Percentiles rank a stretch among this genome's conserved stretches.
These are phyloP conservation scores for Diachasma alloeum DNA, from an alignment of 1,140 invertebrate species.

Conservation along the genomic window DNA sequence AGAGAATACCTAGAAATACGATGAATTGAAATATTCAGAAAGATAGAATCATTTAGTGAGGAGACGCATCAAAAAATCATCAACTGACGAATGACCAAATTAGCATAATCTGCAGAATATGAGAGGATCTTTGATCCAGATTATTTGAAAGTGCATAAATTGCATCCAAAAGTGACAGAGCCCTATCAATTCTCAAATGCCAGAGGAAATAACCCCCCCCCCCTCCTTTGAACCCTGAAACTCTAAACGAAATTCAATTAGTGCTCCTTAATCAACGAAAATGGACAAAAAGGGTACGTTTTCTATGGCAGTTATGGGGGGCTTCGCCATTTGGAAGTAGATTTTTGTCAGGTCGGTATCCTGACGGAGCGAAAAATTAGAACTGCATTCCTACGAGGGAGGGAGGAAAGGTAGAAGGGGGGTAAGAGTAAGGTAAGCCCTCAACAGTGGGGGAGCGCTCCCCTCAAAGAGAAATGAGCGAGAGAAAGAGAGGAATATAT, in stretches of 20 bases:
- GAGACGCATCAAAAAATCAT: no score
- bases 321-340: neutral
- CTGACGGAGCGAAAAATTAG: slow-evolving; percentile 16
- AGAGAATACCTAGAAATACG: no score
- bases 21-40: no score
- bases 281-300: neutral
- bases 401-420: neutral
- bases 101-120: neutral
- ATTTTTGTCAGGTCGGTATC: slow-evolving; percentile 25
- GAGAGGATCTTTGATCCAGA: neutral
- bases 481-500: neutral
- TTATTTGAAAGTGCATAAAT: neutral
- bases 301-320: neutral
- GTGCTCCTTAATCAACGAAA: slow-evolving; percentile 9
- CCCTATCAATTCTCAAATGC: neutral
- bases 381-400: slow-evolving; percentile 14
- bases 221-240: neutral
- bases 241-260: slow-evolving; percentile 4
- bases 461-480: neutral
- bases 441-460: neutral
- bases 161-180: neutral
- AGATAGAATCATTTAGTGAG: no score
- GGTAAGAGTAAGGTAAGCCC: neutral
- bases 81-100: neutral
- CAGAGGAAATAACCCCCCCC: neutral